phyloP scores from a whole-genome alignment of 2,797 vertebrate genomes.

The Steatocranus sp. region DNA sequence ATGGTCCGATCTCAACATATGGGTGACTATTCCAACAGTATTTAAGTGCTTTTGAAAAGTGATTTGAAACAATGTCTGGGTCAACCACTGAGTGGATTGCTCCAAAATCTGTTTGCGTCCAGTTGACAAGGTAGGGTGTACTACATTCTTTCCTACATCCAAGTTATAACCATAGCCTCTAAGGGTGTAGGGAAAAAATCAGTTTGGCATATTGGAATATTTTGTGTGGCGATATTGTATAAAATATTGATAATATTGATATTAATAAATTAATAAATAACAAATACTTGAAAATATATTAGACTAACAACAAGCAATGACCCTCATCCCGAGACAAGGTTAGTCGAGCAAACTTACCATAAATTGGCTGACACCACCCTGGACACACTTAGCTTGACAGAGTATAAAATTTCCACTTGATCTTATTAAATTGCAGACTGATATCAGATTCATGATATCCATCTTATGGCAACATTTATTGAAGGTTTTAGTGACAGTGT shows the following conservation, averaged over 20 bases:
- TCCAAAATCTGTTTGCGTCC: not conserved
- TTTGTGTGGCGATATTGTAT: not conserved
- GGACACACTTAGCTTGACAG: rapidly evolving
- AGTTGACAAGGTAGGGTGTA: not conserved
- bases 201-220: not conserved
- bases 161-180: not conserved
- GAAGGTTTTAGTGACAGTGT: not conserved
- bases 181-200: not conserved
- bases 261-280: not conserved
- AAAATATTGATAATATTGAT: not conserved
- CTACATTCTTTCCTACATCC: not conserved
- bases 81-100: not conserved
- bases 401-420: not conserved
- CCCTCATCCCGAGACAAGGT: not conserved
- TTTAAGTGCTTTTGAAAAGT: not conserved
- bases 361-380: not conserved
- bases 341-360: not conserved
- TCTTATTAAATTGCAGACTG: not conserved
- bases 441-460: not conserved
- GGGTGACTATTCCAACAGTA: not conserved
- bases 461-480: not conserved
- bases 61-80: not conserved
- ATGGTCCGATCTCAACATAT: not conserved
- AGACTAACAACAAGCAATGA: not conserved
- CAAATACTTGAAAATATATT: not conserved